Evolutionary conservation across 2,888 invertebrate species (phyloP).

Genomic region (Iphiclides podalirius): DNA sequence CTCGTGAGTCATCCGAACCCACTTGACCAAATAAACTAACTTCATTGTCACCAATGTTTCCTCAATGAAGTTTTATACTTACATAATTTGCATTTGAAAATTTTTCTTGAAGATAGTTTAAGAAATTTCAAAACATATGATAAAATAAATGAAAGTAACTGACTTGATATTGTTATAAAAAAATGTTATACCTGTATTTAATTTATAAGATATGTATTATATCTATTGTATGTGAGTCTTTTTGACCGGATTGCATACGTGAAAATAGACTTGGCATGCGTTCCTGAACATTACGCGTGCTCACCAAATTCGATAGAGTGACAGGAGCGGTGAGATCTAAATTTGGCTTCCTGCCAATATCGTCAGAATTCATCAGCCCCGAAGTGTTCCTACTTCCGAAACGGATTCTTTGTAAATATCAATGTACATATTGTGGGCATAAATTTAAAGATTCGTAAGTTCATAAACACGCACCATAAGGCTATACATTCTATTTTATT

Average conservation of each 20-base stretch:
- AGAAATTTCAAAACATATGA: too few relatives aligned
- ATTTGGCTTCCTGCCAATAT: conserved; percentile 56
- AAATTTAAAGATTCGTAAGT: too few relatives aligned
- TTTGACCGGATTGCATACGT: conserved; percentile 28
- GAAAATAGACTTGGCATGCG: conserved; percentile 42
- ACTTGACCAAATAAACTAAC: conserved; percentile 75
- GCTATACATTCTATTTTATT: too few relatives aligned
- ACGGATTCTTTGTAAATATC: conserved; percentile 50
- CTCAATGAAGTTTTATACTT: conserved; percentile 48
- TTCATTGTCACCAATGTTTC: conserved; percentile 56
- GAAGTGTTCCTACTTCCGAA: conserved; percentile 63
- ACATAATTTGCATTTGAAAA: conserved; percentile 32
- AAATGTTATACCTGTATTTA: too few relatives aligned
- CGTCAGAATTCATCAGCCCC: conserved; percentile 35
- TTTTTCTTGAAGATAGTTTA: neutral
- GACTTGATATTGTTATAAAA: too few relatives aligned
- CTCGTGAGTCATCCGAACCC: conserved; percentile 65
- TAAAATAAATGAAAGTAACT: too few relatives aligned
- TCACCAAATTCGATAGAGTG: conserved; percentile 35
- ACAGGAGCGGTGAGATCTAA: conserved; percentile 41
- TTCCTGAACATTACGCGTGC: conserved; percentile 42
- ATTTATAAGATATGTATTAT: neutral
- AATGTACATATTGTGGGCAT: neutral
- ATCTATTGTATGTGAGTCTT: conserved; percentile 1
- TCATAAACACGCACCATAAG: too few relatives aligned